Percentiles rank a stretch among this genome's conserved stretches.
These are phyloP conservation scores for Bicyclus anynana DNA, from an alignment of 1,140 invertebrate genomes.

Conservation along the genomic window DNA sequence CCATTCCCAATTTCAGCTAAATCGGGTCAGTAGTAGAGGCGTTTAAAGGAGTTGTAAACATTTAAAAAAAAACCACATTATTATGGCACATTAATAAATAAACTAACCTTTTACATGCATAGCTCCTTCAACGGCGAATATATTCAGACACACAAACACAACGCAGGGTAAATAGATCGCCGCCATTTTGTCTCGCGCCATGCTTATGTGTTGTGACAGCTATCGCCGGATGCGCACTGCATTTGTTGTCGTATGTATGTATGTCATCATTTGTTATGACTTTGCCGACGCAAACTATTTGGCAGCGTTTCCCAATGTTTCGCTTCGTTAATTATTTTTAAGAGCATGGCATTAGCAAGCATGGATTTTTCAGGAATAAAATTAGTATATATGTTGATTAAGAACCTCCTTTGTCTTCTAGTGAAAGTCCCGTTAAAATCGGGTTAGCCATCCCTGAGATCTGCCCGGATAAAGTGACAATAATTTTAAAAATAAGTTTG, in stretches of 20 bases:
- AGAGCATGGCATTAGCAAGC: too few relatives aligned
- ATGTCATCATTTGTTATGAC: conserved; percentile 42
- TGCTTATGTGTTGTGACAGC: background rate
- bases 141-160: conserved; percentile 6
- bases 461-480: too few relatives aligned
- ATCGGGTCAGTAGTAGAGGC: too few relatives aligned
- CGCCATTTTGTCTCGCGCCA: background rate
- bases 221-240: conserved; percentile 20
- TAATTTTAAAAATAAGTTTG: too few relatives aligned
- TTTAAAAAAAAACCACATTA: too few relatives aligned
- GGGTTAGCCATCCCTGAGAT: too few relatives aligned
- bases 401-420: too few relatives aligned
- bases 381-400: too few relatives aligned
- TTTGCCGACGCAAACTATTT: conserved; percentile 29
- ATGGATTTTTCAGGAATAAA: too few relatives aligned
- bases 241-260: background rate
- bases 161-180: background rate
- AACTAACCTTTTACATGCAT: conserved; percentile 9
- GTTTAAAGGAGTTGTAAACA: too few relatives aligned
- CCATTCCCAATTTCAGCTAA: too few relatives aligned
- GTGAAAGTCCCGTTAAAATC: too few relatives aligned
- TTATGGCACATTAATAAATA: background rate
- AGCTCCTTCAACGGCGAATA: conserved; percentile 6
- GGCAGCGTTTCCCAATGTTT: conserved; percentile 35
- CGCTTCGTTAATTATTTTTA: background rate